These are phyloP conservation scores for Acropora yongei DNA, from an alignment of 64 coral and sea anemone genomes.

Conservation along the genomic window DNA sequence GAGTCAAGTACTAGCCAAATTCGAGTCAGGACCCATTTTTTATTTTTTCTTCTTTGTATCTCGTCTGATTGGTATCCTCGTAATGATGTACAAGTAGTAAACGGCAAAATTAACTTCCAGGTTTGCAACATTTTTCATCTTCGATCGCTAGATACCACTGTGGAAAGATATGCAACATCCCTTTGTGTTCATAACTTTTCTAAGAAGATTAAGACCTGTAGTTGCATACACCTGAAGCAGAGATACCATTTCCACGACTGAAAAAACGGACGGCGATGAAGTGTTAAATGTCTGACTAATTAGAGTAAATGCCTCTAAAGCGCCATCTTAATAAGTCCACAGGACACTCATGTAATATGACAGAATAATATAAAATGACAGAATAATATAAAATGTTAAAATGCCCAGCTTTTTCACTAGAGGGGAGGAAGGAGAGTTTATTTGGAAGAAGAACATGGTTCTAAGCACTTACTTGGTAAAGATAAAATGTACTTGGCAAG, in stretches of 20 bases:
- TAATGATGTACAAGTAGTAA: constrained; percentile 8
- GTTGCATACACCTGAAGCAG: not conserved
- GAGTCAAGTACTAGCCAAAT: constrained; percentile 12
- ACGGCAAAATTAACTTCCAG: constrained; percentile 5
- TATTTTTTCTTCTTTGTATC: constrained; percentile 14
- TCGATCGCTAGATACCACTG: constrained; percentile 10
- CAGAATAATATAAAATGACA: not conserved
- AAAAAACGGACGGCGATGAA: not conserved
- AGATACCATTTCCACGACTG: not conserved
- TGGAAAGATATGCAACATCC: not conserved
- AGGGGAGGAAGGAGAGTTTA: too few species aligned
- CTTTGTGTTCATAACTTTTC: too few species aligned
- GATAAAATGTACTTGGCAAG: not conserved
- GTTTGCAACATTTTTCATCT: constrained; percentile 14
- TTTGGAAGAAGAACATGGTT: too few species aligned
- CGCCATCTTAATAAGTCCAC: not conserved
- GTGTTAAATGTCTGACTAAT: not conserved
- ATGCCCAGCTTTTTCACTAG: too few species aligned
- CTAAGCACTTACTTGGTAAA: too few species aligned
- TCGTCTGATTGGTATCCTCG: not conserved
- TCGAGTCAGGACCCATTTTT: constrained; percentile 1
- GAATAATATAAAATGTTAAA: not conserved
- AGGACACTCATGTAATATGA: not conserved
- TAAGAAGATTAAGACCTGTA: not conserved
- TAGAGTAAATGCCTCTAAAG: not conserved